A percentile compares a stretch with the other conserved stretches of the same genome.
Evolutionary conservation across 2,113 vertebrate genomes (phyloP).

Genomic region (Geothlypis trichas): DNA sequence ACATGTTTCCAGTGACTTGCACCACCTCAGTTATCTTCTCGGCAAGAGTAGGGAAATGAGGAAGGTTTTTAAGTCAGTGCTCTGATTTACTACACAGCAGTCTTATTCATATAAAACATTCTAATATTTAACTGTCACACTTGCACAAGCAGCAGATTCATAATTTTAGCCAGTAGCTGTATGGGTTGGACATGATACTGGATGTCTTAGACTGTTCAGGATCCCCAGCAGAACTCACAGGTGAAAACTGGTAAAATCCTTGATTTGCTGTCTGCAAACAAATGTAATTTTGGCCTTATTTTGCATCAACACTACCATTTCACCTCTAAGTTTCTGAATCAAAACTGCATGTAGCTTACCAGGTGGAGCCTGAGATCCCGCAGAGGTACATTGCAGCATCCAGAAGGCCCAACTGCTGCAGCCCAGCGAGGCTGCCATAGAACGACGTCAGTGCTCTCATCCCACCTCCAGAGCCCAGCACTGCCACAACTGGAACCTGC

Average conservation of each 20-base stretch:
- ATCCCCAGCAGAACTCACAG: neutral
- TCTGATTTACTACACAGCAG: neutral
- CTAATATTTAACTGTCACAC: neutral
- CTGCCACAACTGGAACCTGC: slow-evolving; percentile 82
- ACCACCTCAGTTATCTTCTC: neutral
- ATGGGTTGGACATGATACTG: neutral
- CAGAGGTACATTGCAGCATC: slow-evolving; percentile 79
- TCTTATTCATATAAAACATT: accelerated
- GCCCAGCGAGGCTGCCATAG: slow-evolving; percentile 80
- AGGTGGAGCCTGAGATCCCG: slow-evolving; percentile 89
- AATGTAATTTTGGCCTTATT: neutral
- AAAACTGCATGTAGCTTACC: slow-evolving; percentile 68
- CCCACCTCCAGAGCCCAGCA: slow-evolving; percentile 85
- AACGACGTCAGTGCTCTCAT: slow-evolving; percentile 82
- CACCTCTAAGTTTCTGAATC: neutral
- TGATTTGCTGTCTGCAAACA: neutral
- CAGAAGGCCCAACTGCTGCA: slow-evolving; percentile 81
- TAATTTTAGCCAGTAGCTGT: neutral
- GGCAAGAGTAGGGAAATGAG: neutral
- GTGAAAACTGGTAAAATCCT: neutral
- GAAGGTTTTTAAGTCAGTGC: neutral
- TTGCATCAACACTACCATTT: neutral
- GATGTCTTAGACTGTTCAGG: neutral
- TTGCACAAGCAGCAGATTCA: neutral
- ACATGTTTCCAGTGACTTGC: neutral